Evolutionary conservation across 37 sponge, comb jelly and placozoan species (phyloP).

Genomic region (Bolinopsis microptera): DNA sequence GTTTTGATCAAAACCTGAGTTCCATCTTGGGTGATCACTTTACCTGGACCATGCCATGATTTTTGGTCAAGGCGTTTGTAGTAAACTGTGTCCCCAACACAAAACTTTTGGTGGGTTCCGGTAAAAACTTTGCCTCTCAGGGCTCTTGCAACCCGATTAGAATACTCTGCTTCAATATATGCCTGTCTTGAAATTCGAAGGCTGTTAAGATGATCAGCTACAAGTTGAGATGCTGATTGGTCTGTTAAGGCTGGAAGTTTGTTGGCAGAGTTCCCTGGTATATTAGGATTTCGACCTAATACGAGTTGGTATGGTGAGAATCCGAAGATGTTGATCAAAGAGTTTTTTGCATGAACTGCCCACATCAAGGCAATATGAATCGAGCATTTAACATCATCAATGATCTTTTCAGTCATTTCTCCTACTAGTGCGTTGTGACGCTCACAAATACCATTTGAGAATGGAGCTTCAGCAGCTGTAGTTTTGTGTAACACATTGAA

Average conservation of each 20-base stretch:
- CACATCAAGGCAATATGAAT: background rate
- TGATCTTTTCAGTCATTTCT: no score
- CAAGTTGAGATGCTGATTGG: background rate
- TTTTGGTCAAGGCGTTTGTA: background rate
- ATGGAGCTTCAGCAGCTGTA: background rate
- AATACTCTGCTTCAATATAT: background rate
- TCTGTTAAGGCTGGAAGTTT: background rate
- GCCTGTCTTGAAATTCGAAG: background rate
- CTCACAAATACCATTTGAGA: no score
- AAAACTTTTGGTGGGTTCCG: background rate
- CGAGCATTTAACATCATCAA: background rate
- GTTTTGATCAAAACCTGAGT: background rate
- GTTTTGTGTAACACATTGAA: background rate
- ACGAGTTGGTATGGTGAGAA: background rate
- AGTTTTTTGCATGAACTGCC: no score
- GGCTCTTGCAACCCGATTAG: background rate
- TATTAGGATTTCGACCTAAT: background rate
- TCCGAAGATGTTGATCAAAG: background rate
- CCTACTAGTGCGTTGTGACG: background rate
- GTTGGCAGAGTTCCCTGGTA: background rate
- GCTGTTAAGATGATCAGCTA: background rate
- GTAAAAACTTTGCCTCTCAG: background rate
- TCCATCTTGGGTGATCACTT: background rate
- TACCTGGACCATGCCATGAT: slow-evolving; percentile 7
- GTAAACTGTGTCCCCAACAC: background rate